These are phyloP conservation scores for Notoglanidium macrostoma DNA, from an alignment of 2,797 vertebrate species.

Conservation along the genomic window DNA sequence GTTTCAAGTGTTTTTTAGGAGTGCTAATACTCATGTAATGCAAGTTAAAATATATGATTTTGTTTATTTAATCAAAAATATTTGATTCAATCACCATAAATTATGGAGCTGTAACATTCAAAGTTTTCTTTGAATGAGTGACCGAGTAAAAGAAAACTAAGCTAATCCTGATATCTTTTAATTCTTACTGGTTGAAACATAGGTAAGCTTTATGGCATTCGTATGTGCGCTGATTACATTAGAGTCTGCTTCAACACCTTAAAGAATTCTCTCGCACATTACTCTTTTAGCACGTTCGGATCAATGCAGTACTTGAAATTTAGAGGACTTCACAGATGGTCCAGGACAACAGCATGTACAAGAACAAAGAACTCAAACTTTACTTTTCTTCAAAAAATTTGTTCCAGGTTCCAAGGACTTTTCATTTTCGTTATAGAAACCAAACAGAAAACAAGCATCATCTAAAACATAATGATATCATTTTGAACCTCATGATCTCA, in stretches of 20 bases:
- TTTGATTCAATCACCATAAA: neutral
- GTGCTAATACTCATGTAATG: neutral
- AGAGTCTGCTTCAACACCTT: neutral
- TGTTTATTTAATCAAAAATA: neutral
- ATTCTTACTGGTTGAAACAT: neutral
- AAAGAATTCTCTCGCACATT: constrained; percentile 17
- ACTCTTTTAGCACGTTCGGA: constrained; percentile 12
- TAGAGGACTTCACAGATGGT: constrained; percentile 33
- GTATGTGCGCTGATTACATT: neutral
- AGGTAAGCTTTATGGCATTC: neutral
- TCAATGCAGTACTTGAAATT: constrained; percentile 4
- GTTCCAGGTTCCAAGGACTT: neutral
- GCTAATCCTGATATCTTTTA: neutral
- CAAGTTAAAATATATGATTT: neutral
- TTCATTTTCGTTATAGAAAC: constrained; percentile 17
- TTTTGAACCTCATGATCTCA: constrained; percentile 1
- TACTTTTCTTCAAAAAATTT: neutral
- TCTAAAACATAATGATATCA: constrained; percentile 5
- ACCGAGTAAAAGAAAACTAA: neutral
- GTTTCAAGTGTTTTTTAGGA: neutral
- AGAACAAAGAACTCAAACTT: constrained; percentile 31
- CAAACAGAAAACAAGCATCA: neutral
- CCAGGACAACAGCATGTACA: constrained; percentile 13
- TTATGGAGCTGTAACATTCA: neutral
- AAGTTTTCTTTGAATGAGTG: neutral